Conservation (phyloP, 2,113 vertebrate species). For the Lophotis ruficrista region DNA sequence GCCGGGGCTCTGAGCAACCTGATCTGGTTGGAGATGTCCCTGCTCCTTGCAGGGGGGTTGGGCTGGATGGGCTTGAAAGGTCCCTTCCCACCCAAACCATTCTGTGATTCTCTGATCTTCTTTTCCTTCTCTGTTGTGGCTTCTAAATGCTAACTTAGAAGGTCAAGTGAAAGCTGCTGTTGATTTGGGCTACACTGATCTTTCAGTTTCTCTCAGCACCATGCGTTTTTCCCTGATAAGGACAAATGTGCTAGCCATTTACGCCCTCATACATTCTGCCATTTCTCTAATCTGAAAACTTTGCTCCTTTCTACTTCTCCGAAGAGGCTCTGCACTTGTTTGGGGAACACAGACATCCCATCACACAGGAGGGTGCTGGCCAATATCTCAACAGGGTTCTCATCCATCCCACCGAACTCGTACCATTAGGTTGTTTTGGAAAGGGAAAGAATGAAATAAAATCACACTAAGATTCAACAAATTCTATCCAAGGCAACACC, state of each 20-base stretch:
- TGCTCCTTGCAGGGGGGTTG: too few species aligned
- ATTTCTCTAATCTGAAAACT: too few species aligned
- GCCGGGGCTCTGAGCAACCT: too few species aligned
- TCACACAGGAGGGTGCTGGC: background rate
- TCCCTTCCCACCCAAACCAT: too few species aligned
- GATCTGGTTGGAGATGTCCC: too few species aligned
- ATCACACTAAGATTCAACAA: background rate
- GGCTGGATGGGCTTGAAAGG: too few species aligned
- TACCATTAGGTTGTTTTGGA: background rate
- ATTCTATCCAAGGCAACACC: background rate
- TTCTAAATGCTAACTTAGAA: background rate
- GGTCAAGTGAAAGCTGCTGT: background rate
- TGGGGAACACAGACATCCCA: too few species aligned
- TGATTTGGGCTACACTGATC: background rate
- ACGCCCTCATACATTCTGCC: fast-evolving
- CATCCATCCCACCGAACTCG: background rate
- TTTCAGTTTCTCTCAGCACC: background rate
- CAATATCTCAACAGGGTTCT: background rate
- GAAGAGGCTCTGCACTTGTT: background rate
- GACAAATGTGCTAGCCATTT: background rate
- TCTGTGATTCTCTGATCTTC: too few species aligned
- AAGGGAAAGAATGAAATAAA: too few species aligned
- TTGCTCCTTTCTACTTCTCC: background rate
- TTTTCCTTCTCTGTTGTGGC: background rate
- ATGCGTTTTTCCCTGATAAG: background rate